Percentiles rank a stretch among this genome's conserved stretches.
phyloP scores from a whole-genome alignment of 2,797 vertebrate species.

The Prionace glauca region DNA sequence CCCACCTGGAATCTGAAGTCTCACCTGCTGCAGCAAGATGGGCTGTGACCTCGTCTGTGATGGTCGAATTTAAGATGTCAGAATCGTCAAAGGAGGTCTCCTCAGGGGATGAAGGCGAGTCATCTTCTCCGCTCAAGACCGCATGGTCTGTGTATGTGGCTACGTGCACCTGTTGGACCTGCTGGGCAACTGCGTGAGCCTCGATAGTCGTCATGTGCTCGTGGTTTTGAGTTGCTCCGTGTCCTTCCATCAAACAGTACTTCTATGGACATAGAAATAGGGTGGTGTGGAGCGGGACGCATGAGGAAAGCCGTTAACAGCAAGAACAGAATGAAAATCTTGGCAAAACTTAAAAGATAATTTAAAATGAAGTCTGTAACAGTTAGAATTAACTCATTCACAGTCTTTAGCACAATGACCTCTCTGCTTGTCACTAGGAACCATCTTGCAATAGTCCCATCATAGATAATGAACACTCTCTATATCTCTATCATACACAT shows the following conservation, averaged over 20 bases:
- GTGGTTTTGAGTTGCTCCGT: conserved; percentile 70
- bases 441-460: background rate
- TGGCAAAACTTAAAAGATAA: background rate
- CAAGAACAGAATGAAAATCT: background rate
- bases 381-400: background rate
- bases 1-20: background rate
- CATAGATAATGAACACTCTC: background rate
- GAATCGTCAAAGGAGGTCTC: conserved; percentile 94
- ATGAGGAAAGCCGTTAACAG: background rate
- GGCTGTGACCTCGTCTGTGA: conserved; percentile 87
- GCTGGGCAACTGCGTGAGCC: conserved; percentile 84
- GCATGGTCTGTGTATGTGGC: conserved; percentile 84
- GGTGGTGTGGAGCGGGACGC: background rate
- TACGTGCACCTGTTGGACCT: conserved; percentile 84
- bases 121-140: conserved; percentile 92
- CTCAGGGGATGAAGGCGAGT: conserved; percentile 90
- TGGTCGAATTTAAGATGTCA: conserved; percentile 93
- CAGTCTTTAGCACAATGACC: background rate
- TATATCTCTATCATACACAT: background rate
- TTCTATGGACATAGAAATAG: conserved; percentile 39
- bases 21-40: conserved; percentile 93
- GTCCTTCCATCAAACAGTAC: conserved; percentile 78
- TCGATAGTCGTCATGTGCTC: conserved; percentile 96
- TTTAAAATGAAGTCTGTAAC: background rate
- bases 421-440: background rate